Conservation (phyloP, 1,140 invertebrate genomes). For the Macrotrachela quadricornifera region DNA sequence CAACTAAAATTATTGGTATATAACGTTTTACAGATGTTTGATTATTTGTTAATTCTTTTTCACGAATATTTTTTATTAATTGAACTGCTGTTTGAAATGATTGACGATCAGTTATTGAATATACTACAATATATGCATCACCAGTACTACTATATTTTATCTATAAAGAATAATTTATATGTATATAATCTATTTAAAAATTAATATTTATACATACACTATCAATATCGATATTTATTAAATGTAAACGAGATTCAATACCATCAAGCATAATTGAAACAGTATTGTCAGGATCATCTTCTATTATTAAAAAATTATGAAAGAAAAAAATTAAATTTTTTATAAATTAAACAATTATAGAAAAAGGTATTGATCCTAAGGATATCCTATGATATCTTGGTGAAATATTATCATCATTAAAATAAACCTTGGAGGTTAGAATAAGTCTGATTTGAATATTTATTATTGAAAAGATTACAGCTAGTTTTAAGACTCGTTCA, state of each 20-base stretch:
- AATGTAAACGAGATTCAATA: constrained; percentile 5
- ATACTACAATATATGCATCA: constrained; percentile 7
- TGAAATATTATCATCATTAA: too few species aligned
- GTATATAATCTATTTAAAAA: not conserved
- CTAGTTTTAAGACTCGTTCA: too few species aligned
- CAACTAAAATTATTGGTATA: constrained; percentile 3
- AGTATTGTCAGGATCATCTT: constrained; percentile 1
- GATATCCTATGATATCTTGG: too few species aligned
- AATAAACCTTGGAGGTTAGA: too few species aligned
- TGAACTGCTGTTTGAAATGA: not conserved
- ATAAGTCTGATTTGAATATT: too few species aligned
- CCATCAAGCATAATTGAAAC: constrained; percentile 5
- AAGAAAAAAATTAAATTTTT: too few species aligned
- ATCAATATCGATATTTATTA: constrained; percentile 6
- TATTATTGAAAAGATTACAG: too few species aligned
- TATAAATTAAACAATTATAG: too few species aligned
- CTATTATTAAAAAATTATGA: not conserved
- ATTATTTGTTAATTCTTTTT: too few species aligned
- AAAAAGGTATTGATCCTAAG: too few species aligned
- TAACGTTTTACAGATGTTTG: not conserved
- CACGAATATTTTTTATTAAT: constrained; percentile 1
- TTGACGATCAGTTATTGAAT: constrained; percentile 2
- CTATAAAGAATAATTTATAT: not conserved
- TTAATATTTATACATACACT: not conserved
- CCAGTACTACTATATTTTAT: not conserved